Percentiles rank a stretch among this genome's conserved stretches.
phyloP scores from a whole-genome alignment of 2,888 invertebrate species.

The Orthosia cruda region DNA sequence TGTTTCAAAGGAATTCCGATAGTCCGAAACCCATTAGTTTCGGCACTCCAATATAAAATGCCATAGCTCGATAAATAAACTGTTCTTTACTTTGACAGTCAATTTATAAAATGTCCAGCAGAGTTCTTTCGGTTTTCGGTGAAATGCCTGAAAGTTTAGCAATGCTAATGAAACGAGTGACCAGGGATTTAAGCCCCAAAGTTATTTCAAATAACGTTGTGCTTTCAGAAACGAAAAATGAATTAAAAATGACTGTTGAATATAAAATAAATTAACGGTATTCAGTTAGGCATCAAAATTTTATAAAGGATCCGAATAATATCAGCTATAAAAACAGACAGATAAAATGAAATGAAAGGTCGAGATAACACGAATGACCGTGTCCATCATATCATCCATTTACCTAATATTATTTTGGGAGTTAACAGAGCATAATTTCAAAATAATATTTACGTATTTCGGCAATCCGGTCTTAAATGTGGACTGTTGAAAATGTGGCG shows the following conservation, averaged over 20 bases:
- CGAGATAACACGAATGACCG: conserved; percentile 33
- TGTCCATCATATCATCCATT: conserved; percentile 31
- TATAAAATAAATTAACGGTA: conserved; percentile 29
- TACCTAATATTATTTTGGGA: conserved; percentile 30
- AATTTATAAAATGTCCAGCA: conserved; percentile 69
- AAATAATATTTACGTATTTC: conserved; percentile 46
- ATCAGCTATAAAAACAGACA: conserved; percentile 32
- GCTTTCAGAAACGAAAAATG: conserved; percentile 13
- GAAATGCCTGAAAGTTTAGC: conserved; percentile 48
- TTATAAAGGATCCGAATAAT: conserved; percentile 35
- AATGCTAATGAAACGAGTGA: conserved; percentile 34
- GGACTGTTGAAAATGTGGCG: conserved; percentile 26
- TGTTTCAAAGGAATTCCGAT: conserved; percentile 75
- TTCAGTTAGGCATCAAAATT: conserved; percentile 34
- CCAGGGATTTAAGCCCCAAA: conserved; percentile 31
- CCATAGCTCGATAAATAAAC: conserved; percentile 69
- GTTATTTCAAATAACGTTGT: conserved; percentile 21
- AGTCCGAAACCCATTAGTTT: conserved; percentile 73
- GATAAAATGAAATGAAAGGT: conserved; percentile 28
- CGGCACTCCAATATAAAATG: conserved; percentile 69
- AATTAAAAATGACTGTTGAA: conserved; percentile 13
- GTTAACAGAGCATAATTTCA: conserved; percentile 30
- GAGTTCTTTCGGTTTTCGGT: conserved; percentile 55
- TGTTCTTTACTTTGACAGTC: conserved; percentile 70
- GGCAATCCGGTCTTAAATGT: conserved; percentile 5